Evolutionary conservation across 2,888 invertebrate genomes (phyloP), one percentile per base, ranked within the genome.

Genomic region (Bhutanitis thaidina): DNA sequence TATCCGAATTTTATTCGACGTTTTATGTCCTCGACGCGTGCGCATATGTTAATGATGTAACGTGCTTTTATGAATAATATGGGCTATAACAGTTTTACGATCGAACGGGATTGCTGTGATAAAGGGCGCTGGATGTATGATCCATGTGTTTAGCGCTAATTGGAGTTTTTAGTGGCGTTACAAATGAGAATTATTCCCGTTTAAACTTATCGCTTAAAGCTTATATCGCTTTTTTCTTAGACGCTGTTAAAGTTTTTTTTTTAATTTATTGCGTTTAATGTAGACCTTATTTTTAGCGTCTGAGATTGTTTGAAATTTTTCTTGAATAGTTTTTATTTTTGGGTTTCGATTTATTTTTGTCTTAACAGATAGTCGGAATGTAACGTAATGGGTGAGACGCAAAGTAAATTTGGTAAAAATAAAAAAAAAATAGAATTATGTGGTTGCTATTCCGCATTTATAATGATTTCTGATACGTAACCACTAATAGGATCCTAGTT

Each of bases 121-220:
- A 80, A 80, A 80, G 73, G 64, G 66, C 63, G 64, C 60, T 59
- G 54, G 61, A 57, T 62, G 62, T 67, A 73, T 83, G 73, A 78
- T 73, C 67, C 65, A 62, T 40, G 66, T 71, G 69, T 80, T 85
- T 79, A 83, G 75, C 76, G 74, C 69, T 81, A 78, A 86, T 82
- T 84, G 77, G 65, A 62, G 61, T 61, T 71, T 79, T 82, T 79
- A 78, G 65, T 69, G 64, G 53, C 56, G 56, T 65, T 56, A 61
- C 64, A 62, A 61, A 63, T 63, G 53, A 65, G 59, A 58, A 61
- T 62, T 65, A 58, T 55, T 50, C 49, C 53, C 43, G 48, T 52
- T 53, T 20, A 20, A 29, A 40, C 27, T 41, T 47, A 56, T 56
- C 44, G 29, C 25, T 48, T 45, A 27, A 37, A 48, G 35, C 48